Percentiles rank a stretch among this genome's conserved stretches.
Evolutionary conservation across 2,797 vertebrate genomes (phyloP).

Genomic region (Podarcis siculus): DNA sequence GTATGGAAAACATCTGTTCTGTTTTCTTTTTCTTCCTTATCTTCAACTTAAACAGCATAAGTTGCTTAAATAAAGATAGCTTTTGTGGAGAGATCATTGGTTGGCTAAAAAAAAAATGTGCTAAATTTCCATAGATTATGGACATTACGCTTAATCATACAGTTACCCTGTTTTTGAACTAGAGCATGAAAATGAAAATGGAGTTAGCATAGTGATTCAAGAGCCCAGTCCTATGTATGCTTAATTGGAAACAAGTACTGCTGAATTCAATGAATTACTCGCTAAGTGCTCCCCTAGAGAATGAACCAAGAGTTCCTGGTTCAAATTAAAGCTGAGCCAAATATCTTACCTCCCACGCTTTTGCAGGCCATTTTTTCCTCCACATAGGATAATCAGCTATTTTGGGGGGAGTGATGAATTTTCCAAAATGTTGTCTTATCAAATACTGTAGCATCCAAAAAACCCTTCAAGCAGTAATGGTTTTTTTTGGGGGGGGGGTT

Average conservation of each 20-base stretch:
- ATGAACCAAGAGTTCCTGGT: not conserved
- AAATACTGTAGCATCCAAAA: too few relatives aligned
- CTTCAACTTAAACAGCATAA: not conserved
- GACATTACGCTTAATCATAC: not conserved
- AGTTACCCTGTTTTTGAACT: not conserved
- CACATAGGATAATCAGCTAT: too few relatives aligned
- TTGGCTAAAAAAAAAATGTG: constrained; percentile 12
- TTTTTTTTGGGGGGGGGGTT: too few relatives aligned
- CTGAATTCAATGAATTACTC: not conserved
- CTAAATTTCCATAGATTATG: not conserved
- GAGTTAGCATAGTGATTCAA: not conserved
- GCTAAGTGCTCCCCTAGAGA: not conserved
- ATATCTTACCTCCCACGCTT: too few relatives aligned
- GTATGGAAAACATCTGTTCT: constrained; percentile 28
- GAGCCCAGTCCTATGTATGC: not conserved
- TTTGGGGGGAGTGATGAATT: too few relatives aligned
- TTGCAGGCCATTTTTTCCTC: too few relatives aligned
- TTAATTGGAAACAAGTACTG: not conserved
- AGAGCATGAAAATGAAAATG: not conserved
- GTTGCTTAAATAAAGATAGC: not conserved
- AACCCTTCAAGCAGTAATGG: too few relatives aligned
- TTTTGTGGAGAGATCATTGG: not conserved
- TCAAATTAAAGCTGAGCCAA: not conserved
- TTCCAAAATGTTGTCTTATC: too few relatives aligned
- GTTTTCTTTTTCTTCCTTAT: not conserved